Base-by-base conservation (phyloP, 2,888 invertebrate genomes). In the Microplitis deprimator region DNA sequence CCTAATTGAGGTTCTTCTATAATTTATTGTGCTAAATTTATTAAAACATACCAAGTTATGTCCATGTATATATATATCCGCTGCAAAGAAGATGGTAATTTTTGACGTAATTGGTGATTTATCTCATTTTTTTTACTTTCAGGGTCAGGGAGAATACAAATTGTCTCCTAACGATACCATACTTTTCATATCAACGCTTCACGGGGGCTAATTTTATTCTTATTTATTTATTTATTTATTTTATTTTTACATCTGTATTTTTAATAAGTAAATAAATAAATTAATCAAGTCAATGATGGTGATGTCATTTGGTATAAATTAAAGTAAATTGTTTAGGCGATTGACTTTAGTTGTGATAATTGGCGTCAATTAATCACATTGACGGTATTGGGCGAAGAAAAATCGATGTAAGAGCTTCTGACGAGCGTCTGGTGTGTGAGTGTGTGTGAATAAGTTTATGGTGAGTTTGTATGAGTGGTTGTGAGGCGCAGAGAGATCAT, bases 141-240 rank as follows among this genome's bases (percentile, higher is more conserved):
- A 92, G 92, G 95, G 94, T 0, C 94, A 95, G 82, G 87, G 94
- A 16, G 92, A 94, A 6, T 96, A 96, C 87, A 92, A 92, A 84
- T 85, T 96, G 41, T 92, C 94, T 81, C 89, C 92, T 1, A 93
- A 93, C 62, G 96, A 96, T 85, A 93, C 91, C n/a, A 92, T 96
- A 65, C 91, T 94, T 84, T 96, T 96, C 84, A 96, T 96, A 90
- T 96, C 96, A 0, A 96, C 96, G 0, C 89, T 96, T 61, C 96
- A 96, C 86, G 96, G 96, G 1, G 96, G 96, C 84, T 96, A 91
- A 91, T 68, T 70, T 64, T 67, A 67, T 29, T 29, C 3, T 29
- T 29, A 29, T 29, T 29, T 29, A 4, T 29, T 29, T 29, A 4
- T 29, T 29, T 29, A 29, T 29, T 29, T 29, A 4, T 29, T 29